Evolutionary conservation across 2,888 invertebrate genomes (phyloP), one percentile per base, ranked within the genome.

Genomic region (Brenthis hecate): DNA sequence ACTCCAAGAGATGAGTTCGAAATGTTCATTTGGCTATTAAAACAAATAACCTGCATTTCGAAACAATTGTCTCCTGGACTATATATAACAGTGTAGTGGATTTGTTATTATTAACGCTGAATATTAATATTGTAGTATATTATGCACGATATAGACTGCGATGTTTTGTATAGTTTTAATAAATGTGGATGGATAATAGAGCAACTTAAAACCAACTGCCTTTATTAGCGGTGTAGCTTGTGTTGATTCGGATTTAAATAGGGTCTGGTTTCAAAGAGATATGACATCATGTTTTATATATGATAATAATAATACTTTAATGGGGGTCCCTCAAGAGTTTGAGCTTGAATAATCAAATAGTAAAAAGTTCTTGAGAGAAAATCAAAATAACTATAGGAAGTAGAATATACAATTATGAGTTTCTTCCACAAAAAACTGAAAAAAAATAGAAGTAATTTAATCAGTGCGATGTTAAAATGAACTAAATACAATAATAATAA

Each of bases 91-190:
- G 4, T n/a, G 36, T 11, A 50, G 48, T n/a, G 13, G 6, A 28
- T 14, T 60, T 48, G 23, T 14, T 28, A 28, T 14, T 55, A 55
- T 6, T 58, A 48, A 48, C 8, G 48, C 47, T 58, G 6, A 58
- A 58, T 58, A 14, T 58, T 19, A 43, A 43, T 8, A 43, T 11
- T 58, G 28, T 50, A 48, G n/a, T 58, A 48, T 23, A 58, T 11
- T 5, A 28, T 58, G 48, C 58, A 48, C 19, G 23, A n/a, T 58
- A 4, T 19, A 58, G 36, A 43, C 19, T 8, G 58, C 58, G 19
- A 19, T 56, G 36, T 58, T 58, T 58, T 58, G 13, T 19, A 43
- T 19, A 43, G 56, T 32, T 56, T 56, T 19, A 36, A 36, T 36
- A 57, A 43, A 57, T 19, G 11, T 43, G 16, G 13, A 43, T 13